Base-by-base conservation (phyloP, 2,888 invertebrate genomes). In the Euplexia lucipara region DNA sequence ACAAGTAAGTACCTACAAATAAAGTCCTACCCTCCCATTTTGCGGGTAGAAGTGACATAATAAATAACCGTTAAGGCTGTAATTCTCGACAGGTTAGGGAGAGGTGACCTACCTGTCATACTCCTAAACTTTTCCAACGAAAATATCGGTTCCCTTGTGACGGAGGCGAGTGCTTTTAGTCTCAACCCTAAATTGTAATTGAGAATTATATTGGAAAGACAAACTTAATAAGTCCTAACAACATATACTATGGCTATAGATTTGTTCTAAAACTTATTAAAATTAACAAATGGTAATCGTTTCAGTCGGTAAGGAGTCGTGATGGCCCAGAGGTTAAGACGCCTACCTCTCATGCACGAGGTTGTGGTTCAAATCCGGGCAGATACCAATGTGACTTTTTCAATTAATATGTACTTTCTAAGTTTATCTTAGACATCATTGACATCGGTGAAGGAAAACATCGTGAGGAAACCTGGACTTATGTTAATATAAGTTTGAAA, bases 91-190 rank as follows among this genome's bases (percentile, higher is more conserved):
- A 57, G 66, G 70, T 70, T 34, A 65, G 42, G 66, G 52, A 66
- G 71, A 69, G 45, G 72, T 72, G 65, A 51, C 39, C 65, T 69
- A 51, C 39, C 65, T 69, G 72, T 72, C 69, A 69, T 71, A 72
- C 45, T 45, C 22, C 30, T 8, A 20, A 69, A 69, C 37, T 72
- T 69, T 72, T 18, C 14, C 54, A 22, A 54, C 42, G 54, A 64
- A 71, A 64, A 71, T 64, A 72, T 69, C 44, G 35, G 26, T 42
- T 61, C 62, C 48, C 62, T 30, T 16, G 70, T 47, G 60, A 41
- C 12, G 16, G 12, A 32, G 9, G 9, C 12, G 30, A 35, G 41
- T 2, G 7, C 18, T 20, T 30, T 37, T 61, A 35, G 22, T 41
- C 39, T 45, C 42, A 67, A 67, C 32, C 30, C 68, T 48, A 35